Percentiles rank a stretch among this genome's conserved stretches.
Evolutionary conservation across 1,140 invertebrate genomes (phyloP).

Genomic region (Temnothorax nylanderi): DNA sequence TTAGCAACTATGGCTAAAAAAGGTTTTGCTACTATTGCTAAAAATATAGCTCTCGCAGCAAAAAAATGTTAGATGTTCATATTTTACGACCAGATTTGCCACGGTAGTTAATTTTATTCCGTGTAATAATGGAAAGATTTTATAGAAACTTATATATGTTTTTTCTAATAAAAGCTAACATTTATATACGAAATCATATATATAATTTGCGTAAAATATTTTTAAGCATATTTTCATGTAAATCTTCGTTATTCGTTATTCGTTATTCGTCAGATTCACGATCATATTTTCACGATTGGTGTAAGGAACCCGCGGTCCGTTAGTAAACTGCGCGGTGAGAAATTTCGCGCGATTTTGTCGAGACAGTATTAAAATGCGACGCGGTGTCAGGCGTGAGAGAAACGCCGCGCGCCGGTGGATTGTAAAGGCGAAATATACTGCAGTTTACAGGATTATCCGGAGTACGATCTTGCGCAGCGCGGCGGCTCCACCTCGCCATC

Average conservation of each 20-base stretch:
- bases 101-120: too few species aligned
- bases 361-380: slow-evolving; percentile 57
- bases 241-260: neutral
- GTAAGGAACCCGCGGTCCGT: neutral
- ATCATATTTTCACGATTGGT: slow-evolving; percentile 3
- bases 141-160: too few species aligned
- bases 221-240: neutral
- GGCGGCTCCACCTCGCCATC: slow-evolving; percentile 17
- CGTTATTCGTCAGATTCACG: neutral
- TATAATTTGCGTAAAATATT: neutral
- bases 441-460: slow-evolving; percentile 72
- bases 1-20: too few species aligned
- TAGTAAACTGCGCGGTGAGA: slow-evolving; percentile 20
- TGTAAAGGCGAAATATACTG: slow-evolving; percentile 67
- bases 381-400: slow-evolving; percentile 38
- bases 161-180: too few species aligned
- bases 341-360: slow-evolving; percentile 51
- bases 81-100: too few species aligned
- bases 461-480: slow-evolving; percentile 52
- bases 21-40: too few species aligned
- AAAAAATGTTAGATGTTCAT: too few species aligned
- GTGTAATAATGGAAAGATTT: too few species aligned
- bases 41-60: too few species aligned
- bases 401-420: slow-evolving; percentile 11
- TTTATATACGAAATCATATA: too few species aligned